These are phyloP conservation scores for Anodontia alba DNA, from an alignment of 2,888 invertebrate genomes.

Conservation along the genomic window DNA sequence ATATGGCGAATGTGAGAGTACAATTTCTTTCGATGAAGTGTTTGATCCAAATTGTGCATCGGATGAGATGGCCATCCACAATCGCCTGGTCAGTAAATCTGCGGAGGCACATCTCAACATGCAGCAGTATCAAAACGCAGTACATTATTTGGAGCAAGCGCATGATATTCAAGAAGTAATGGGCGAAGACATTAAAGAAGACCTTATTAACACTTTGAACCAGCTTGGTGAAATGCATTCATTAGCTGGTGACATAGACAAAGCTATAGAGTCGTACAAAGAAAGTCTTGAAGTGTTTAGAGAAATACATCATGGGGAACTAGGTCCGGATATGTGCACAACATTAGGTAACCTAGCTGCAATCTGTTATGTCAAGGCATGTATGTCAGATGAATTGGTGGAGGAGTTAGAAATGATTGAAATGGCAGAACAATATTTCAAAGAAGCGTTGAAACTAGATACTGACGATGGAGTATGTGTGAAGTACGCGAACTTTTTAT, in stretches of 20 bases:
- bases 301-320: constrained; percentile 77
- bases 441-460: constrained; percentile 79
- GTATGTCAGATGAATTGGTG: constrained; percentile 79
- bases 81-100: constrained; percentile 82
- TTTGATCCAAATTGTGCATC: constrained; percentile 71
- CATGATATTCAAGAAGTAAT: constrained; percentile 82
- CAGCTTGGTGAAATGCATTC: constrained; percentile 83
- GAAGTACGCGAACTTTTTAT: constrained; percentile 83
- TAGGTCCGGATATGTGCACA: constrained; percentile 80
- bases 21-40: constrained; percentile 68
- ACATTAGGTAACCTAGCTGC: constrained; percentile 82
- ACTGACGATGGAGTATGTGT: constrained; percentile 78
- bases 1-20: constrained; percentile 75
- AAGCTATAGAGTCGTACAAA: constrained; percentile 83
- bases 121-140: constrained; percentile 82
- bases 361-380: constrained; percentile 84
- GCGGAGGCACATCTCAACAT: constrained; percentile 83
- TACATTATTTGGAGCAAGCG: constrained; percentile 83
- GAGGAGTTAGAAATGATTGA: constrained; percentile 79
- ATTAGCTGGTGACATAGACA: constrained; percentile 82
- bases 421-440: constrained; percentile 80
- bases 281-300: constrained; percentile 82
- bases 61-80: constrained; percentile 82
- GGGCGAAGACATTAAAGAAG: constrained; percentile 83
- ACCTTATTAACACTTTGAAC: constrained; percentile 80